These are phyloP conservation scores for Macrosiphum euphorbiae DNA, from an alignment of 2,888 invertebrate species.

Conservation along the genomic window DNA sequence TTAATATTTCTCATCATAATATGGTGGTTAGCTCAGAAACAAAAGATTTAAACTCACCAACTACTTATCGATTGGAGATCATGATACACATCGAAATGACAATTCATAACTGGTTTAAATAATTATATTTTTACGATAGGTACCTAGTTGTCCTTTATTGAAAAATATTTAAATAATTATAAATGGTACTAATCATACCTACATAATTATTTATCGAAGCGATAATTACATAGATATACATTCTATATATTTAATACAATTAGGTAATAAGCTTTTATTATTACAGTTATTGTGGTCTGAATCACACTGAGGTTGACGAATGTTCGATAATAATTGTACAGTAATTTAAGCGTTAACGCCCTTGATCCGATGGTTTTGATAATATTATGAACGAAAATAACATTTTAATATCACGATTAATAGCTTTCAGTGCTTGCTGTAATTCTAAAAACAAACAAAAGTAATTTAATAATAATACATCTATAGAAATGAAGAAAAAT, in stretches of 20 bases:
- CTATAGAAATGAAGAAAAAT: neutral
- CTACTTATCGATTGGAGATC: neutral
- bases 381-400: neutral
- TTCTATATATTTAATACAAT: too few species aligned
- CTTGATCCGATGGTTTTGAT: neutral
- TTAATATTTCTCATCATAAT: neutral
- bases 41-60: neutral
- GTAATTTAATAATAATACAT: neutral
- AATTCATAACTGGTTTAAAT: neutral
- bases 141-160: neutral
- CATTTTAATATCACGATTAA: neutral
- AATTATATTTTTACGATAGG: neutral
- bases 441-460: neutral
- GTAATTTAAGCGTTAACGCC: too few species aligned
- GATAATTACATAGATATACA: too few species aligned
- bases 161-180: neutral
- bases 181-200: neutral
- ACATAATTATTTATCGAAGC: too few species aligned
- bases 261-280: too few species aligned
- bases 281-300: neutral
- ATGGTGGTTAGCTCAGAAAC: neutral
- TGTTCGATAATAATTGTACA: neutral
- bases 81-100: neutral
- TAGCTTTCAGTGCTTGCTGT: neutral
- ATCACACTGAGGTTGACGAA: neutral